Evolutionary conservation across 2,888 invertebrate genomes (phyloP).

Genomic region (Drosophila phalerata): DNA sequence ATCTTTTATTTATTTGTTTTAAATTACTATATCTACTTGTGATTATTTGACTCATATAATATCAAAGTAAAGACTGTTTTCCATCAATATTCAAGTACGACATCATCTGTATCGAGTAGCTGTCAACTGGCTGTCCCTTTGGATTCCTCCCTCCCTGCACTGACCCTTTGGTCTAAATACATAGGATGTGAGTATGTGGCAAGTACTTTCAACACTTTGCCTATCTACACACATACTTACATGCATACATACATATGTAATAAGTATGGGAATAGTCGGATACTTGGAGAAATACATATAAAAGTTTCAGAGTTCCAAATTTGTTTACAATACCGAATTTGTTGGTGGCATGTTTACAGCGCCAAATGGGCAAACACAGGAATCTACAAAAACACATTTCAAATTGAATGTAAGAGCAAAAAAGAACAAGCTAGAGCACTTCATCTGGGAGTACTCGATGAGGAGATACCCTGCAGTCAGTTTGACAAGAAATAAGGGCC

Average conservation of each 20-base stretch:
- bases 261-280: conserved; percentile 13
- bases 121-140: conserved; percentile 2
- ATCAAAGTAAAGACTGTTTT: conserved; percentile 6
- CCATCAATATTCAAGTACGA: conserved; percentile 14
- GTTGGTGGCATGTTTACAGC: conserved; percentile 55
- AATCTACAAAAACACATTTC: conserved; percentile 37
- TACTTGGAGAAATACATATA: conserved; percentile 10
- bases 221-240: neutral
- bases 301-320: conserved; percentile 35
- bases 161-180: conserved; percentile 5
- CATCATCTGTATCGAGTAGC: conserved; percentile 10
- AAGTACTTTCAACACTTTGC: conserved; percentile 43
- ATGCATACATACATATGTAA: conserved; percentile 5
- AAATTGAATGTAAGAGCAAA: conserved; percentile 28
- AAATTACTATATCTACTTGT: neutral
- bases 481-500: too few relatives aligned
- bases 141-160: neutral
- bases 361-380: conserved; percentile 49
- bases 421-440: conserved; percentile 6
- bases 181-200: conserved; percentile 14
- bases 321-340: conserved; percentile 53
- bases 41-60: conserved; percentile 2
- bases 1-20: neutral
- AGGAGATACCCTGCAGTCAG: conserved; percentile 8
- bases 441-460: neutral